These are phyloP conservation scores for Notothenia rossii DNA, from an alignment of 2,113 vertebrate species.

Conservation along the genomic window DNA sequence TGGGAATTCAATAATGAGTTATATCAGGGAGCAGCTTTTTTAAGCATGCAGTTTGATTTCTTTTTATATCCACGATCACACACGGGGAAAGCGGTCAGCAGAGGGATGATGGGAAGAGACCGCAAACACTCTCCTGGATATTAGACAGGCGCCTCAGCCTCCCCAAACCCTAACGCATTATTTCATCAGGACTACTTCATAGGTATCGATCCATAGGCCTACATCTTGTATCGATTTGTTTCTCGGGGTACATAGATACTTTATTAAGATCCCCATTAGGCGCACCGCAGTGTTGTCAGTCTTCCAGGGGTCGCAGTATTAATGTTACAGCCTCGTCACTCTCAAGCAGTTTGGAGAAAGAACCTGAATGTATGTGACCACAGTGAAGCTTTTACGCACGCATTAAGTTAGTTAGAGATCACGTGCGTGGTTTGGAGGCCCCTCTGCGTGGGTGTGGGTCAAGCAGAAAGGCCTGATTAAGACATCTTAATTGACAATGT, in stretches of 20 bases:
- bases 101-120: constrained; percentile 65
- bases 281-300: constrained; percentile 64
- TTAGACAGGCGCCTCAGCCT: constrained; percentile 46
- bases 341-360: constrained; percentile 38
- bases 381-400: constrained; percentile 26
- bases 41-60: constrained; percentile 43
- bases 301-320: constrained; percentile 57
- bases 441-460: not conserved
- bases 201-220: constrained; percentile 69
- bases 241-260: constrained; percentile 70
- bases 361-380: constrained; percentile 34
- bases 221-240: constrained; percentile 74
- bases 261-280: constrained; percentile 77
- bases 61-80: constrained; percentile 53
- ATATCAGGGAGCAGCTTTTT: constrained; percentile 30
- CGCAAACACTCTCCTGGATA: constrained; percentile 72
- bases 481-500: constrained; percentile 20
- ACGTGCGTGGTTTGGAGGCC: constrained; percentile 1
- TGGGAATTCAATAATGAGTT: constrained; percentile 33
- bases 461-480: constrained; percentile 13
- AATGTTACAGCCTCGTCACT: constrained; percentile 47
- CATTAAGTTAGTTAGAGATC: constrained; percentile 22
- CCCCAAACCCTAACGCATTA: constrained; percentile 59
- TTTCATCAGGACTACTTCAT: constrained; percentile 72
- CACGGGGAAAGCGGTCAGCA: constrained; percentile 37